Base-by-base conservation (phyloP, 2,797 vertebrate species). In the Paedocypris micromegethes region DNA sequence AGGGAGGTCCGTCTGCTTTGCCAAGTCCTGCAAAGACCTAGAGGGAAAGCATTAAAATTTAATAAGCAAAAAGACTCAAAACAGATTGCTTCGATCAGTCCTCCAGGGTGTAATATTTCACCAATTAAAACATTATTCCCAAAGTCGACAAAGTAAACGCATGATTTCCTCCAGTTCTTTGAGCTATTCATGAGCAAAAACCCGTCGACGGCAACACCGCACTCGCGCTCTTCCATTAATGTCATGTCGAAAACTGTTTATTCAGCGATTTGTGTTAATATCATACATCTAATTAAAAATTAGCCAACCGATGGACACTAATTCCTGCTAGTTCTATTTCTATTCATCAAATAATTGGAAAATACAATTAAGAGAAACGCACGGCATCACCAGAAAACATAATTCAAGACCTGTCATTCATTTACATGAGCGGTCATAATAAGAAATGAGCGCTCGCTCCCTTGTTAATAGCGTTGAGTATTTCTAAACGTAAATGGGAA, bases 11-110 rank as follows among this genome's bases (percentile, higher is more conserved):
- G 94, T 98, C 87, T 99, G 97, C 79, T 93, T 91, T 5, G 96
- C 98, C 64, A 99, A 91, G 78, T 99, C 97, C 87, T 98, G 96
- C 0, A 98, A 92, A 79, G 96, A 98, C 88, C 97, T 94, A 62
- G 5, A 65, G 49, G 54, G 47, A 7, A 45, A 58, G 8, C 46
- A 51, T 2, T 3, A 63, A 56, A 65, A 45, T 63, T 49, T 66
- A 39, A 7, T 9, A 55, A 52, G 48, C 56, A 9, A 23, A 47
- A 9, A 54, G 7, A 41, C 23, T 52, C 8, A 65, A 68, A 60
- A 50, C 9, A 48, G 40, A 9, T 47, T 43, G 43, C 9, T 38
- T 43, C 23, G 40, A 2, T 43, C 49, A 42, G 51, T 51, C 52
- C 68, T 4, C 5, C 40, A 3, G 41, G 68, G 54, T 9, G 42